Evolutionary conservation across 1,140 invertebrate genomes (phyloP), one percentile per base, ranked within the genome.

Genomic region (Zaprionus ornatus): DNA sequence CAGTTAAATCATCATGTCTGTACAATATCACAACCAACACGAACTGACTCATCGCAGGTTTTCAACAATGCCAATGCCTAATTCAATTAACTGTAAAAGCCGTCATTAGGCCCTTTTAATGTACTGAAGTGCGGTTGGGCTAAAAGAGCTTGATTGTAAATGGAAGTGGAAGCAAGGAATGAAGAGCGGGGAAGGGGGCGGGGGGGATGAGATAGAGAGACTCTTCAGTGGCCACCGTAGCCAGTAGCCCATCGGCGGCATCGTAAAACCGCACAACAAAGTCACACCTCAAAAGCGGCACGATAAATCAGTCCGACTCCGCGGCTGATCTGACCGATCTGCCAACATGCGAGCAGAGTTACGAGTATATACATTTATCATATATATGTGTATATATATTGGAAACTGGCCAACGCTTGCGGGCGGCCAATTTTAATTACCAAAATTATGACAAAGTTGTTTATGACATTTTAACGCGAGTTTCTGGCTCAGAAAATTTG

Each of bases 371-470:
- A 40, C 37, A 45, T 45, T 45, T 55, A 50, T 17, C 15, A 23
- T 52, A 12, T 55, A 55, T 55, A 55, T 54, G 9, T 54, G 42
- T 17, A 19, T 21, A 15, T 32, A 40, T 54, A 54, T 17, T 27
- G 13, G 13, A 17, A 32, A 27, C 50, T 62, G 35, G n/a, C 12
- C 55, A 73, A 61, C 35, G 72, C 75, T 81, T 74, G 59, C 74
- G 69, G 78, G 85, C 85, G 85, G 85, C 78, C 84, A 90, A 79
- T 87, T 91, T 90, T 90, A 91, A 87, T 91, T 90, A 91, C 69
- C 86, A 87, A 90, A 90, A 87, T 90, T 90, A 90, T 90, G 86
- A 90, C 86, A 91, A 90, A 90, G 86, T 90, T 87, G 85, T 90
- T 90, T 90, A 90, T 77, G 85, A 82, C 85, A 82, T 77, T 90